Evolutionary conservation across 2,113 vertebrate species (phyloP).

Genomic region (Sylvietta virens): DNA sequence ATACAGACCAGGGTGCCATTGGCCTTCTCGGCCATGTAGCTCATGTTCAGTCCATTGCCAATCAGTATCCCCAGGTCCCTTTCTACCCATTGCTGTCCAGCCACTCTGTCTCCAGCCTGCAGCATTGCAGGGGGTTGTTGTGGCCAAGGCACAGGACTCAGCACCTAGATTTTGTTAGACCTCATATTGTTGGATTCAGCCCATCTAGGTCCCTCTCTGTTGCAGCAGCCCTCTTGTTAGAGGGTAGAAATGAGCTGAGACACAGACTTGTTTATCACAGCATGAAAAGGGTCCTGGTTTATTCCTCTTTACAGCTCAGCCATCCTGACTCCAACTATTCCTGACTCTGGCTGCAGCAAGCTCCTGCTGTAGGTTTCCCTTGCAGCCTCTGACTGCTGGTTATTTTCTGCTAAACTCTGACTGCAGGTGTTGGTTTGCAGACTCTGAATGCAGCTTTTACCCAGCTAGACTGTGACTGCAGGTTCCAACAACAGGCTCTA

Average conservation of each 20-base stretch:
- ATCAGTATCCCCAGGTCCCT: fast-evolving
- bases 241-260: background rate
- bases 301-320: background rate
- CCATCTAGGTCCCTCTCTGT: background rate
- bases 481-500: too few relatives aligned
- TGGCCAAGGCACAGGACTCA: fast-evolving
- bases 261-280: background rate
- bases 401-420: too few relatives aligned
- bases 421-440: too few relatives aligned
- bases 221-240: background rate
- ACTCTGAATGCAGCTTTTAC: too few relatives aligned
- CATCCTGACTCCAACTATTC: background rate
- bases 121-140: background rate
- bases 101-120: background rate
- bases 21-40: background rate
- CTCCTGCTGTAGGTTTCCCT: too few relatives aligned
- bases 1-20: background rate
- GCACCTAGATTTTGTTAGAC: background rate
- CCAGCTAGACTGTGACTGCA: too few relatives aligned
- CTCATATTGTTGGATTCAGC: too few relatives aligned
- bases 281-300: background rate
- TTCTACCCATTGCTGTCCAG: background rate
- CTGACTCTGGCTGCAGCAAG: background rate
- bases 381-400: too few relatives aligned
- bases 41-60: background rate